A percentile compares a stretch with the other conserved stretches of the same genome.
Conservation (phyloP, 2,113 vertebrate species). For the Ptilorrhoa leucosticta region DNA sequence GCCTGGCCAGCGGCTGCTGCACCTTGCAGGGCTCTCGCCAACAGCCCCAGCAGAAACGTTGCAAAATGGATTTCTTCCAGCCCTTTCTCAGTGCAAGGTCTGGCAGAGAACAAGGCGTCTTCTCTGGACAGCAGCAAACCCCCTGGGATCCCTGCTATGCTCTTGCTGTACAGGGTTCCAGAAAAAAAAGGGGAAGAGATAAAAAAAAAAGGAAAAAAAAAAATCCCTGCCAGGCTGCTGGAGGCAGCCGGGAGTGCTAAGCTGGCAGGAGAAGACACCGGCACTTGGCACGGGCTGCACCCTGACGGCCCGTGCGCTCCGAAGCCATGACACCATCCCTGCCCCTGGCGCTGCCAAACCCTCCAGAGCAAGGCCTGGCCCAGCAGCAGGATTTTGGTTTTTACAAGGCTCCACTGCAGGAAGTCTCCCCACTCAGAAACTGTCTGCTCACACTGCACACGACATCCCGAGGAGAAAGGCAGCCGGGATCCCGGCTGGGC, state of each 20-base stretch:
- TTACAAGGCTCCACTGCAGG: not conserved
- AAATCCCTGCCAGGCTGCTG: not conserved
- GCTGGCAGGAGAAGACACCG: not conserved
- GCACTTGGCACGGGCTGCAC: not conserved
- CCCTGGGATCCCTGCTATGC: not conserved
- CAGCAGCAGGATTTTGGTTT: not conserved
- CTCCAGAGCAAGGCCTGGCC: not conserved
- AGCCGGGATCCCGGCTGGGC: not conserved
- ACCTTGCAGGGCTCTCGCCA: not conserved
- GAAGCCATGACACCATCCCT: not conserved
- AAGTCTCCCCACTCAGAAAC: not conserved
- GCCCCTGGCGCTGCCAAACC: not conserved
- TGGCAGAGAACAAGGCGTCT: not conserved
- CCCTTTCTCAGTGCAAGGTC: not conserved
- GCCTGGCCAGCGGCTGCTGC: not conserved
- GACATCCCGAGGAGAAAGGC: not conserved
- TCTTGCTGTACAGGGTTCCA: not conserved
- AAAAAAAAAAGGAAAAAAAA: not conserved
- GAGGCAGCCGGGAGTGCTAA: not conserved
- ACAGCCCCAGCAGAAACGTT: not conserved
- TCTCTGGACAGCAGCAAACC: not conserved
- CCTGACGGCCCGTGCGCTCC: not conserved
- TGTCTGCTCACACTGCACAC: rapidly evolving
- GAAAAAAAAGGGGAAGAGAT: not conserved
- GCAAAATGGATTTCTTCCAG: not conserved